Percentiles rank a stretch among this genome's conserved stretches.
These are phyloP conservation scores for Ptychobarbus kaznakovi DNA, from an alignment of 2,797 vertebrate species.

Conservation along the genomic window DNA sequence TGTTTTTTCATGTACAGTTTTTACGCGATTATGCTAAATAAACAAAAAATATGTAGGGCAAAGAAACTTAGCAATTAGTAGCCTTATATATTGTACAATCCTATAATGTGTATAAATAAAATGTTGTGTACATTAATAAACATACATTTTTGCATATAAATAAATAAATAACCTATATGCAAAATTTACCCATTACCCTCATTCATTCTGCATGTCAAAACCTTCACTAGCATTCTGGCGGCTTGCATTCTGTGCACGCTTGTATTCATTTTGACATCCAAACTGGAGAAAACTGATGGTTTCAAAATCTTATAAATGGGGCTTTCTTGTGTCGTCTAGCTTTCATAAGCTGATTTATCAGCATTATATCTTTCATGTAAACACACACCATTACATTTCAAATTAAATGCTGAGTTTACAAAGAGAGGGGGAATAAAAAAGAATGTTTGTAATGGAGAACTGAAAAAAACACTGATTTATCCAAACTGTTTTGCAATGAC, in stretches of 20 bases:
- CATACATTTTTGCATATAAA: not conserved
- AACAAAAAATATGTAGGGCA: not conserved
- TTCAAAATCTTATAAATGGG: not conserved
- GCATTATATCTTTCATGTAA: not conserved
- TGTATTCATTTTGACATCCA: not conserved
- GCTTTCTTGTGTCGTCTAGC: not conserved
- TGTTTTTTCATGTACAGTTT: not conserved
- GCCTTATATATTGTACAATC: not conserved
- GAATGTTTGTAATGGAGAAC: not conserved
- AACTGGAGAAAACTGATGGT: not conserved
- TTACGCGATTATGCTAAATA: not conserved
- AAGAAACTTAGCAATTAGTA: not conserved
- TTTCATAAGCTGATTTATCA: not conserved
- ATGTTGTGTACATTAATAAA: not conserved
- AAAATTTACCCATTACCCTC: not conserved
- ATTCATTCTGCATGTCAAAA: not conserved
- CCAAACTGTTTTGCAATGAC: not conserved
- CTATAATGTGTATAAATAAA: not conserved
- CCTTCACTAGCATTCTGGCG: not conserved
- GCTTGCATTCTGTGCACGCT: not conserved
- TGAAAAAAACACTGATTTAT: not conserved
- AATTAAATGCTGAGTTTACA: not conserved
- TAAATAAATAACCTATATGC: not conserved
- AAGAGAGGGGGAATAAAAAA: not conserved
- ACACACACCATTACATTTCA: not conserved